Percentiles rank a stretch among this genome's conserved stretches.
Conservation (phyloP, 2,113 vertebrate genomes). For the Edolisoma coerulescens region DNA sequence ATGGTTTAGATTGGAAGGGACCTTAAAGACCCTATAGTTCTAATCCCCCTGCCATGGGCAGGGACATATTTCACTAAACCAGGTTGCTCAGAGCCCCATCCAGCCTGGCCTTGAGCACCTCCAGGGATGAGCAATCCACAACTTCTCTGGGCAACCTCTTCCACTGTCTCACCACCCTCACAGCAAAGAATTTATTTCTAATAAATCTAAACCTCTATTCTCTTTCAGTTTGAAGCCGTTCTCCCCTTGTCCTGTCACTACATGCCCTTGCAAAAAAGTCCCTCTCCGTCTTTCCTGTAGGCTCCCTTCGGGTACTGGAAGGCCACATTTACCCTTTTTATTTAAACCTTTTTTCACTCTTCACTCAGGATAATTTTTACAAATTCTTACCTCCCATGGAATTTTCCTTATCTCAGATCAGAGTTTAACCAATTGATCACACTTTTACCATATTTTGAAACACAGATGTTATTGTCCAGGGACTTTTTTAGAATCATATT, state of each 20-base stretch:
- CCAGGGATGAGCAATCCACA: not conserved
- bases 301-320: not conserved
- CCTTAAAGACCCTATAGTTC: rapidly evolving
- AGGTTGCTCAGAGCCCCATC: not conserved
- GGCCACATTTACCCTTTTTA: too few relatives aligned
- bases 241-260: not conserved
- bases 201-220: not conserved
- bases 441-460: not conserved
- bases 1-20: not conserved
- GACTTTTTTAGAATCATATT: not conserved
- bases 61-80: too few relatives aligned
- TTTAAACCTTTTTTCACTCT: not conserved
- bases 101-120: not conserved
- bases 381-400: not conserved
- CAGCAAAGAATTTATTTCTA: not conserved
- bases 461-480: not conserved
- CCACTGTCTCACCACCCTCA: not conserved
- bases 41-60: rapidly evolving
- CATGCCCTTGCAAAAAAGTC: not conserved
- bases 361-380: not conserved
- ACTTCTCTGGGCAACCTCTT: not conserved
- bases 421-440: not conserved
- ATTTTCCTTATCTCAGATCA: not conserved
- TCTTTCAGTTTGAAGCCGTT: not conserved
- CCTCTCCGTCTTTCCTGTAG: not conserved